Conservation (phyloP, 1,140 invertebrate genomes). For the Dysdera silvatica region DNA sequence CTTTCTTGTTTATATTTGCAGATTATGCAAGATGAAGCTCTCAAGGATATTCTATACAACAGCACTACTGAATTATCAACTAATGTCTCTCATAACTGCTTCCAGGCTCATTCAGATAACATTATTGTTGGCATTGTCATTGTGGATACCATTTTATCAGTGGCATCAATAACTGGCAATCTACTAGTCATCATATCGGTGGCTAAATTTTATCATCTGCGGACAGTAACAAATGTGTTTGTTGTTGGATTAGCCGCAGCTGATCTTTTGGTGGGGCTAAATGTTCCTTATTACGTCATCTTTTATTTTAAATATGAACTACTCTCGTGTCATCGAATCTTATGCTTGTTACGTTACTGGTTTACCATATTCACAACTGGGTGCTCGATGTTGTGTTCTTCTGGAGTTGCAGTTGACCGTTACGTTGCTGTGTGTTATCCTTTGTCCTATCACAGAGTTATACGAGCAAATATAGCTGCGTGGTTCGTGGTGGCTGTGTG, state of each 20-base stretch:
- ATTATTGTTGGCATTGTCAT: conserved; percentile 13
- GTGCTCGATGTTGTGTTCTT: conserved; percentile 31
- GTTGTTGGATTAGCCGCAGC: conserved; percentile 65
- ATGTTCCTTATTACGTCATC: conserved; percentile 64
- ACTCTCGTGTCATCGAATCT: conserved; percentile 24
- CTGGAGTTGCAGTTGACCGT: conserved; percentile 50
- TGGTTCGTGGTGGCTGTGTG: conserved; percentile 24
- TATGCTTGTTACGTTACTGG: conserved; percentile 33
- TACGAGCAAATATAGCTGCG: conserved; percentile 10
- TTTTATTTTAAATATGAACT: conserved; percentile 33
- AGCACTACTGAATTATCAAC: too few relatives aligned
- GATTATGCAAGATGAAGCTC: too few relatives aligned
- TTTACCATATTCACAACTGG: conserved; percentile 31
- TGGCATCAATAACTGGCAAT: conserved; percentile 31
- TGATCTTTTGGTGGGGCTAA: conserved; percentile 64
- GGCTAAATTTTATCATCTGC: conserved; percentile 57
- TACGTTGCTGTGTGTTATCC: conserved; percentile 88
- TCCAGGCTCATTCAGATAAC: background rate
- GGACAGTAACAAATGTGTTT: conserved; percentile 68
- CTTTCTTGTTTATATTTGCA: too few relatives aligned
- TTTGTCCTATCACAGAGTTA: conserved; percentile 44
- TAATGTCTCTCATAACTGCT: background rate
- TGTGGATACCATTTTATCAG: conserved; percentile 27
- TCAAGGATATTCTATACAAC: too few relatives aligned
- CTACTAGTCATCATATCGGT: conserved; percentile 7